Percentiles rank a stretch among this genome's conserved stretches.
Evolutionary conservation across 2,113 vertebrate genomes (phyloP).

Genomic region (Columbina picui): DNA sequence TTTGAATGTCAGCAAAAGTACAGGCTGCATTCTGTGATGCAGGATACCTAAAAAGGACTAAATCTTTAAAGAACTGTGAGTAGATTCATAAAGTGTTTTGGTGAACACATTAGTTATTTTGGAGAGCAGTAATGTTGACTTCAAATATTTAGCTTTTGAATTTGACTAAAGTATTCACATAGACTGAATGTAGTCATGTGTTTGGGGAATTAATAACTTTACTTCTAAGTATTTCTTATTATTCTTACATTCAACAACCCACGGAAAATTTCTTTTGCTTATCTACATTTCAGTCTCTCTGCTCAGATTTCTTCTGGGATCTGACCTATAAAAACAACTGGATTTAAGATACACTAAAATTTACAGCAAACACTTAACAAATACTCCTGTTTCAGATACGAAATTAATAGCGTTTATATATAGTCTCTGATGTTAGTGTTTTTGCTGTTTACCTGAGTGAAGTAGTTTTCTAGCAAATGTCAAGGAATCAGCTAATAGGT

Average conservation of each 20-base stretch:
- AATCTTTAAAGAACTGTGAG: not conserved
- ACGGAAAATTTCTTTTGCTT: conserved; percentile 37
- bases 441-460: not conserved
- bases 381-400: not conserved
- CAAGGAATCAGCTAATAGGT: not conserved
- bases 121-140: not conserved
- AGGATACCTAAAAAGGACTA: not conserved
- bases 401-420: conserved; percentile 43
- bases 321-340: conserved; percentile 28
- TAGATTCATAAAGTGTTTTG: not conserved
- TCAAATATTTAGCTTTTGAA: conserved; percentile 19
- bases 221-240: conserved; percentile 10
- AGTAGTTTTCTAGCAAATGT: conserved; percentile 22
- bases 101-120: not conserved
- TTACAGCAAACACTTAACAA: conserved; percentile 4
- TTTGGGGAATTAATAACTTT: conserved; percentile 11
- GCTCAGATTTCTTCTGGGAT: conserved; percentile 34
- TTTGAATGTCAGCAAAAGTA: not conserved
- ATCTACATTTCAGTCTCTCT: not conserved
- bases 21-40: not conserved
- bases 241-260: not conserved
- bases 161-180: not conserved
- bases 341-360: conserved; percentile 5
- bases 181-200: not conserved
- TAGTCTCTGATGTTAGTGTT: not conserved